phyloP scores from a whole-genome alignment of 2,888 invertebrate species.

The Zootermopsis nevadensis region DNA sequence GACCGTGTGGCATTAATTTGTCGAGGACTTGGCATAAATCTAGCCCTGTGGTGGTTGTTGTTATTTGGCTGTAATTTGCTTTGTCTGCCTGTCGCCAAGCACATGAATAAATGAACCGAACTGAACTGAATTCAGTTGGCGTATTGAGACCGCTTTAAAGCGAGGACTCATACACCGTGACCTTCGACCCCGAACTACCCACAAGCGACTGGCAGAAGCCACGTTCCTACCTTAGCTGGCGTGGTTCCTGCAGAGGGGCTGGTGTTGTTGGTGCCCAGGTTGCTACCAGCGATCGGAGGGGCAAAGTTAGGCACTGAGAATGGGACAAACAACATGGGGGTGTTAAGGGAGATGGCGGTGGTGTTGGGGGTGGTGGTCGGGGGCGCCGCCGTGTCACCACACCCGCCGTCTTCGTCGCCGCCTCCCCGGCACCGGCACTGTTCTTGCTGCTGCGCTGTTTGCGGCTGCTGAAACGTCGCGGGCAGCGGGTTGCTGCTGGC shows the following conservation, averaged over 20 bases:
- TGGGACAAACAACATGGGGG: constrained; percentile 66
- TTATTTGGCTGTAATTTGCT: no score
- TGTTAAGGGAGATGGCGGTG: constrained; percentile 51
- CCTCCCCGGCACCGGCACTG: constrained; percentile 50
- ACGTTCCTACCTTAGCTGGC: constrained; percentile 50
- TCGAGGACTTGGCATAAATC: no score
- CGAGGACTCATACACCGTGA: no score
- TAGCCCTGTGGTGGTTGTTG: no score
- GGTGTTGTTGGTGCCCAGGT: constrained; percentile 59
- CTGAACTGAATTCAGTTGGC: no score
- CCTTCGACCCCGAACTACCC: no score
- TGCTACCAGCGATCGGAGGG: constrained; percentile 57
- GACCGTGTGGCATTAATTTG: no score
- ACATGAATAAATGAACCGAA: no score
- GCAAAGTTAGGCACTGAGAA: constrained; percentile 64
- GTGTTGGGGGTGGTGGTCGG: constrained; percentile 48
- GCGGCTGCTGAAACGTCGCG: constrained; percentile 24
- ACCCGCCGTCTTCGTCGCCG: constrained; percentile 49
- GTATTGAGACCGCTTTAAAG: no score
- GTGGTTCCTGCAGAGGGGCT: constrained; percentile 56
- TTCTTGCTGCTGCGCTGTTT: constrained; percentile 40
- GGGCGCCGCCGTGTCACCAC: constrained; percentile 52
- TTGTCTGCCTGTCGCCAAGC: no score
- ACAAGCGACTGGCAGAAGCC: no score
- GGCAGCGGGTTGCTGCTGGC: constrained; percentile 46